Evolutionary conservation across 2,888 invertebrate genomes (phyloP).

Genomic region (Crossocerus cetratus): DNA sequence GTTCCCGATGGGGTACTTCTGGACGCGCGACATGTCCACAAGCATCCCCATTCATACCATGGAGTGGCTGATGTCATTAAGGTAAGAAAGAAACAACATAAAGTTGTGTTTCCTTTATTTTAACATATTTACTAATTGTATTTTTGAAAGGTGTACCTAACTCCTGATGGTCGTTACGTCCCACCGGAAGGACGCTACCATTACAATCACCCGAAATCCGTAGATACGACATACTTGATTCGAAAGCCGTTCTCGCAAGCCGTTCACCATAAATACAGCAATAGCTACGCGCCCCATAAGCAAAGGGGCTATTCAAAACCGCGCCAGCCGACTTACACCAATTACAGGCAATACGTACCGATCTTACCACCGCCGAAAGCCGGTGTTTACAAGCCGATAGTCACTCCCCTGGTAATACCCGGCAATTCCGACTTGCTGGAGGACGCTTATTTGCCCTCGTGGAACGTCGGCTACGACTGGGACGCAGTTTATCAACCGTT

Average conservation of each 20-base stretch:
- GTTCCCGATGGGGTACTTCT: conserved; percentile 81
- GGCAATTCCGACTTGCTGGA: conserved; percentile 39
- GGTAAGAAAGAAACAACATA: conserved; percentile 45
- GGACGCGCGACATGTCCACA: conserved; percentile 74
- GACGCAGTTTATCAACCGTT: conserved; percentile 57
- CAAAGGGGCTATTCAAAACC: conserved; percentile 42
- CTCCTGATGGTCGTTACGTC: conserved; percentile 79
- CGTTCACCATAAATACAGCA: conserved; percentile 34
- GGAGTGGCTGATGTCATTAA: conserved; percentile 66
- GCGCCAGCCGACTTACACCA: conserved; percentile 54
- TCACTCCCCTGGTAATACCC: conserved; percentile 63
- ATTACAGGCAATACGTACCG: conserved; percentile 46
- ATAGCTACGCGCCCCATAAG: conserved; percentile 24
- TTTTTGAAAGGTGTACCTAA: conserved; percentile 76
- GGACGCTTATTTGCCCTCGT: conserved; percentile 52
- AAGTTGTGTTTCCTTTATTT: neutral
- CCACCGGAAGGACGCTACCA: conserved; percentile 78
- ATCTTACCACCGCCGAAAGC: conserved; percentile 40
- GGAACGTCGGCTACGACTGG: conserved; percentile 65
- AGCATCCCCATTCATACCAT: conserved; percentile 65
- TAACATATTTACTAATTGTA: neutral
- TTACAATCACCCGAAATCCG: conserved; percentile 75
- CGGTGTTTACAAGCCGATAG: conserved; percentile 62
- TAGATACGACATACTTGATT: conserved; percentile 81
- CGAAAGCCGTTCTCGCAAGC: conserved; percentile 71